phyloP scores from a whole-genome alignment of 1,140 invertebrate genomes.

The Nomia melanderi region DNA sequence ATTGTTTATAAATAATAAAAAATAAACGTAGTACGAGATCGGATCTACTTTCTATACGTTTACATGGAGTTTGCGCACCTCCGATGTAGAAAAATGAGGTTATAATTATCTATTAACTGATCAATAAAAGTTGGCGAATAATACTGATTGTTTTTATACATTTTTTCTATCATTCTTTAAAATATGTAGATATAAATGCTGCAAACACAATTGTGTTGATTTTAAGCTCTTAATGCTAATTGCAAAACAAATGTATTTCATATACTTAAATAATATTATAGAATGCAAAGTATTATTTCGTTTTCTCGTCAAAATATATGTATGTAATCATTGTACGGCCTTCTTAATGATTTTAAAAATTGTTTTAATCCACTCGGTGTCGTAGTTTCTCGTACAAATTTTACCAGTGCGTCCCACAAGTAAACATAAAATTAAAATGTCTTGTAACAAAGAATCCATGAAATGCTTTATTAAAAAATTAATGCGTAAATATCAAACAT shows the following conservation, averaged over 20 bases:
- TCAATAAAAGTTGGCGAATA: conserved; percentile 57
- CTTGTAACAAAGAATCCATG: too few species aligned
- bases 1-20: not conserved
- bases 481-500: too few species aligned
- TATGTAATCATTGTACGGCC: not conserved
- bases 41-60: conserved; percentile 4
- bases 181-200: not conserved
- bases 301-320: not conserved
- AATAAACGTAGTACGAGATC: not conserved
- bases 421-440: too few species aligned
- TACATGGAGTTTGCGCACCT: conserved; percentile 20
- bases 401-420: too few species aligned
- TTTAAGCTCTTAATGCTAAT: not conserved
- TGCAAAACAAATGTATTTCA: not conserved
- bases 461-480: too few species aligned
- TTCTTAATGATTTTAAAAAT: not conserved
- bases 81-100: conserved; percentile 48
- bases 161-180: not conserved
- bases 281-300: not conserved
- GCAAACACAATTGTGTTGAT: not conserved
- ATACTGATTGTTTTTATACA: conserved; percentile 14
- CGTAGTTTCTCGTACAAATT: too few species aligned
- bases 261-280: not conserved
- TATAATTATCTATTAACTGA: conserved; percentile 61
- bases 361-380: not conserved